phyloP scores from a whole-genome alignment of 2,113 vertebrate genomes.

The Pituophis catenifer region DNA sequence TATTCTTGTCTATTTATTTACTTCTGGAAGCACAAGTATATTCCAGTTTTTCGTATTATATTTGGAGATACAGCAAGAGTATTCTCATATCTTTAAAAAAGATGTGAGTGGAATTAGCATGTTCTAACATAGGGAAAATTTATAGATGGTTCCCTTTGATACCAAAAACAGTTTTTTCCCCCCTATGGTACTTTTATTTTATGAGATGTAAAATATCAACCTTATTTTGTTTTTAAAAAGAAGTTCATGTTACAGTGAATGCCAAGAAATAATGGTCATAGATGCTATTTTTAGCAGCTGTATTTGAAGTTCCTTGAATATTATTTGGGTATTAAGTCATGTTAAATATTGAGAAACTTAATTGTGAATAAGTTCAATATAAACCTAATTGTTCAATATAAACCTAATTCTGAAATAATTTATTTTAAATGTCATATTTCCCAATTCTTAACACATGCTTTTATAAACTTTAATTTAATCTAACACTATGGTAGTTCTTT shows the following conservation, averaged over 20 bases:
- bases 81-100: not conserved
- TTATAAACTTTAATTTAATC: constrained; percentile 49
- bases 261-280: not conserved
- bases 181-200: not conserved
- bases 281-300: not conserved
- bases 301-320: not conserved
- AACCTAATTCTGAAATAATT: not conserved
- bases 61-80: not conserved
- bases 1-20: not conserved
- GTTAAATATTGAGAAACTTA: not conserved
- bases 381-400: not conserved
- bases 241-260: not conserved
- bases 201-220: not conserved
- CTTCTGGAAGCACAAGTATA: not conserved
- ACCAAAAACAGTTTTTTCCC: not conserved
- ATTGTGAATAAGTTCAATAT: not conserved
- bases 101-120: not conserved
- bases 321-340: not conserved
- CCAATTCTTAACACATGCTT: not conserved
- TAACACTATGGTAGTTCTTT: constrained; percentile 67
- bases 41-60: not conserved
- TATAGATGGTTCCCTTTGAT: not conserved
- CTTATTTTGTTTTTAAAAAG: not conserved
- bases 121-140: not conserved
- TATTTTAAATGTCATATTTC: not conserved